Evolutionary conservation across 1,140 invertebrate species (phyloP).

Genomic region (Spodoptera litura): DNA sequence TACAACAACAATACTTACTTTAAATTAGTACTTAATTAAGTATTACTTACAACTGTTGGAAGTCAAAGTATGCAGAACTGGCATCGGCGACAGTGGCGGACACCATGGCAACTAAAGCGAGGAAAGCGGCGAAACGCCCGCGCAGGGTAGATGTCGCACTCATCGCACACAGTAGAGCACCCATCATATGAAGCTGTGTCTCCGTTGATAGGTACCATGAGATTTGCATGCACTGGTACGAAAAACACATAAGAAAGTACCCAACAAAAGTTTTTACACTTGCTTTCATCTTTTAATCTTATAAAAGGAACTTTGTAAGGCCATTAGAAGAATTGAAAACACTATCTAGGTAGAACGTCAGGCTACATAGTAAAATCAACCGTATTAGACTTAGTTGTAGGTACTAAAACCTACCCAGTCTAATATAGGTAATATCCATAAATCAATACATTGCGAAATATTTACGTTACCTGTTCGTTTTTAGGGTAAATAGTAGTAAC

Average conservation of each 20-base stretch:
- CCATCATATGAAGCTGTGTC: slow-evolving; percentile 69
- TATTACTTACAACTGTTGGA: slow-evolving; percentile 53
- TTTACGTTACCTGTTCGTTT: slow-evolving; percentile 62
- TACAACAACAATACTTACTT: no score
- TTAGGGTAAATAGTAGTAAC: slow-evolving; percentile 66
- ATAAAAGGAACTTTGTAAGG: no score
- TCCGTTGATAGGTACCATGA: slow-evolving; percentile 77
- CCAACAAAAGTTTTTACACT: no score
- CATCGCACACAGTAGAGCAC: slow-evolving; percentile 65
- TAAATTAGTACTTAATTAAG: no score
- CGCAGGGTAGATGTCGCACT: slow-evolving; percentile 51
- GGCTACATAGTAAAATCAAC: no score
- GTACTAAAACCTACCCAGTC: no score
- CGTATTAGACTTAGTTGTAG: no score
- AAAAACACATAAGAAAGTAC: neutral
- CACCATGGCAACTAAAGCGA: slow-evolving; percentile 47
- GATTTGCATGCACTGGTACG: slow-evolving; percentile 73
- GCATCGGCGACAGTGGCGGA: slow-evolving; percentile 61
- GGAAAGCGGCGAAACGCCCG: slow-evolving; percentile 39
- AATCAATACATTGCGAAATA: neutral
- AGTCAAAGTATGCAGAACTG: slow-evolving; percentile 52
- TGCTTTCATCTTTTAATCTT: no score
- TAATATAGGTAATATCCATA: no score
- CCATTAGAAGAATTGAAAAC: no score
- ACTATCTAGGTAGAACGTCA: no score